Evolutionary conservation across 1,140 invertebrate species (phyloP), one percentile per base, ranked within the genome.

Genomic region (Periplaneta americana): DNA sequence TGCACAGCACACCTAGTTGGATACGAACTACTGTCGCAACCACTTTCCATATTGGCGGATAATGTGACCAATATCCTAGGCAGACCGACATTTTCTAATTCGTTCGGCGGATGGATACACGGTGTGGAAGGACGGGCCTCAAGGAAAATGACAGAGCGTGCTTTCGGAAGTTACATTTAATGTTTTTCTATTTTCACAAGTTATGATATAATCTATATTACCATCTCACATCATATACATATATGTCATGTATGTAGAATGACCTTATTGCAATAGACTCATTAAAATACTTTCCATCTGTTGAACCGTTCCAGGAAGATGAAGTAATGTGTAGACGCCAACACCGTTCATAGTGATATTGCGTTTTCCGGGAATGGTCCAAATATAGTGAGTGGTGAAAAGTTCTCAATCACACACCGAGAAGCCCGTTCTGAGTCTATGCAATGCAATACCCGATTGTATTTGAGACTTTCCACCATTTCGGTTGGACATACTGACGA

Each of bases 221-320:
- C 35, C 78, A 66, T 80, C 36, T 80, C 78, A 80, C 37, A 48
- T 82, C 35, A 34, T 82, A 57, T 82, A 82, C 78, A 82, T 82
- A 82, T 80, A 82, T 82, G 39, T 76, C 37, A 75, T 80, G 34
- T 81, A 77, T 83, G 75, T 81, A 83, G 78, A 80, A 57, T 57
- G 35, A 80, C 78, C 74, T 83, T 83, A 83, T 83, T 83, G 82
- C 82, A 78, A 81, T 81, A 81, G 79, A 83, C 78, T 74, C 78
- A 81, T 77, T 81, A 81, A 81, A 83, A 81, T 57, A 80, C 34
- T 34, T 82, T 80, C 74, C 31, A 32, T 31, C 37, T 18, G 78
- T 82, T 57, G 82, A 78, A 83, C 82, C 80, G 36, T 77, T 81
- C 79, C 36, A 34, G 33, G 75, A 74, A 78, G n/a, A 78, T 66